These are phyloP conservation scores for Mantis religiosa DNA, from an alignment of 2,888 invertebrate species.

Conservation along the genomic window DNA sequence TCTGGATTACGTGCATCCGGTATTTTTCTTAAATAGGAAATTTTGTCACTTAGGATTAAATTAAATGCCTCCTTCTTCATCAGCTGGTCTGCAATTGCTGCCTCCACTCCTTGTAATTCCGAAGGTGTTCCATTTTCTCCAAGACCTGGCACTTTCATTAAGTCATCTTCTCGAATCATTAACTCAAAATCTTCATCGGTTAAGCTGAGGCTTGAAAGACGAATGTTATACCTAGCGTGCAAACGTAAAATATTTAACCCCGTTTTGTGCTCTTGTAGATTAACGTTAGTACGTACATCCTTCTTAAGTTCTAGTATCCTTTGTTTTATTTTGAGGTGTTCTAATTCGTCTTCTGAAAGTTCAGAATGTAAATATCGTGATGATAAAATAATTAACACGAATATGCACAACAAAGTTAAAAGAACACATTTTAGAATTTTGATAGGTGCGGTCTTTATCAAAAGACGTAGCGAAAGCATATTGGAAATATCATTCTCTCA, in stretches of 20 bases:
- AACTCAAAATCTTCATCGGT: conserved; percentile 41
- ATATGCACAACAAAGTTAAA: not conserved
- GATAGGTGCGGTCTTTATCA: not conserved
- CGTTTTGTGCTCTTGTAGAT: not conserved
- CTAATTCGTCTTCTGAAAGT: not conserved
- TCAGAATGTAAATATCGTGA: not conserved
- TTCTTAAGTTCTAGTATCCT: not conserved
- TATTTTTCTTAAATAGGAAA: conserved; percentile 77
- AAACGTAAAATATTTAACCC: not conserved
- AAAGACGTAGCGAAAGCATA: not conserved
- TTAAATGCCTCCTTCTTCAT: conserved; percentile 84
- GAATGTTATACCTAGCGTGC: not conserved
- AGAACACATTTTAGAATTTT: not conserved
- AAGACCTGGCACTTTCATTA: conserved; percentile 61
- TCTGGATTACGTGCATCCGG: conserved; percentile 55
- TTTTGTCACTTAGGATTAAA: conserved; percentile 80
- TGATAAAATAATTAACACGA: not conserved
- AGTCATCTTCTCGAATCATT: conserved; percentile 58
- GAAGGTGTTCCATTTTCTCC: conserved; percentile 71
- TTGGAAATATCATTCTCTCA: not conserved
- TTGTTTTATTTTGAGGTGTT: not conserved
- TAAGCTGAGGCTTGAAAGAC: not conserved
- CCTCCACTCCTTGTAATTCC: conserved; percentile 61
- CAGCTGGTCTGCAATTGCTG: conserved; percentile 57
- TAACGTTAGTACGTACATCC: not conserved